These are phyloP conservation scores for Uloborus diversus DNA, from an alignment of 1,140 invertebrate species.

Conservation along the genomic window DNA sequence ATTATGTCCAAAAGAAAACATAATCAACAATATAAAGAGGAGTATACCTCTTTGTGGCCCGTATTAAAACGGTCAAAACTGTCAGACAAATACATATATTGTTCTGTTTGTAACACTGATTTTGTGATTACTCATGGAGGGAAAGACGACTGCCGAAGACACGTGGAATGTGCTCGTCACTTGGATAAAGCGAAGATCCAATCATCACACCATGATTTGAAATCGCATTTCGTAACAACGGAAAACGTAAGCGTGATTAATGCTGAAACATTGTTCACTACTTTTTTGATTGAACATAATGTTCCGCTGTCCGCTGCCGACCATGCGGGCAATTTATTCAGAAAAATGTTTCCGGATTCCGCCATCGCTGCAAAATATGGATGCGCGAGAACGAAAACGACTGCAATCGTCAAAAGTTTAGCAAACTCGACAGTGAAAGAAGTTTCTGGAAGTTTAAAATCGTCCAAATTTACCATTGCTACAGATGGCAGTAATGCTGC, in stretches of 20 bases:
- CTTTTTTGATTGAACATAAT: not conserved
- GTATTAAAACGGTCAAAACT: not conserved
- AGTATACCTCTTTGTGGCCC: not conserved
- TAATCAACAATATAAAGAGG: not conserved
- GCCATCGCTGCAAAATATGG: not conserved
- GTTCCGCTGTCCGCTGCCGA: not conserved
- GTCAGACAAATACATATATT: not conserved
- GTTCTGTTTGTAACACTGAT: not conserved
- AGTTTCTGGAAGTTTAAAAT: not conserved
- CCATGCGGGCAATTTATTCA: not conserved
- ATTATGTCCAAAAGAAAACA: not conserved
- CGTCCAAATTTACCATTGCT: not conserved
- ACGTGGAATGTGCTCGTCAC: not conserved
- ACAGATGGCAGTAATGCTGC: conserved; percentile 4
- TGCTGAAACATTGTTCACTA: not conserved
- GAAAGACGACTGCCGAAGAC: not conserved
- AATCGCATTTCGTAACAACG: not conserved
- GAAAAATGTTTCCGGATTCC: conserved; percentile 7
- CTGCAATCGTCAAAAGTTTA: not conserved
- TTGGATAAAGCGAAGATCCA: not conserved
- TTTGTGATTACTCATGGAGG: not conserved
- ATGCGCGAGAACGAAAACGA: not conserved
- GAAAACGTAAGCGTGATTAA: not conserved
- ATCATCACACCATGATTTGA: not conserved
- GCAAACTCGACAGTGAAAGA: not conserved